Evolutionary conservation across 2,113 vertebrate genomes (phyloP), one percentile per base, ranked within the genome.

Genomic region (Elachura formosa): DNA sequence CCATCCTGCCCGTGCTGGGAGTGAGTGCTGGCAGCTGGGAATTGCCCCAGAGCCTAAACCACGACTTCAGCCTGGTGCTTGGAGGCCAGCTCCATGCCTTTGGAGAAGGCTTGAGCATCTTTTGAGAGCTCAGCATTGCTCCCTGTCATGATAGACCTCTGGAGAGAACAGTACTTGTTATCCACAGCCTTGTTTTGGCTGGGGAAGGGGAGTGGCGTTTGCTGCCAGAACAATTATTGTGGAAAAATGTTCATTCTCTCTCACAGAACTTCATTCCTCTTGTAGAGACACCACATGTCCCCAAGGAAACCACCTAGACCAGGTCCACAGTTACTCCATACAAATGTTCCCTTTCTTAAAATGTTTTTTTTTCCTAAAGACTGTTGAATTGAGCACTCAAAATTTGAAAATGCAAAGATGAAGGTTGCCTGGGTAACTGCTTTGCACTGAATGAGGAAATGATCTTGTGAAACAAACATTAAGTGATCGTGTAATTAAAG

Each of bases 371-470:
- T 33, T 49, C 41, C 36, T 66, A 10, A 66, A 82, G 71, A n/a
- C 20, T 84, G 54, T 86, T 78, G 79, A 94, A 92, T 90, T 90
- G 95, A 95, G 83, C 68, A 95, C 95, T 97, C 94, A 95, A 94
- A 96, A 90, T 96, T 95, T 95, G 83, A 95, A 94, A 97, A 96
- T 96, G 95, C 94, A 95, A 93, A 95, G 94, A 96, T 94, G 95
- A 92, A 95, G 95, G 96, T 97, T 97, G 96, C 96, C 96, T 94
- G 96, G 96, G 95, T 86, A 97, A 97, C 95, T 97, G 95, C 92
- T 93, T 95, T 96, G 89, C 89, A 90, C 86, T 92, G 89, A 96
- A 94, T 94, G 94, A 96, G 89, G 76, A 96, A 87, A 95, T 92
- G 94, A 90, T 97, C 94, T 89, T 94, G 84, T 94, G 95, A 96